Evolutionary conservation across 1,140 invertebrate species (phyloP).

Genomic region (Subanguina moxae): DNA sequence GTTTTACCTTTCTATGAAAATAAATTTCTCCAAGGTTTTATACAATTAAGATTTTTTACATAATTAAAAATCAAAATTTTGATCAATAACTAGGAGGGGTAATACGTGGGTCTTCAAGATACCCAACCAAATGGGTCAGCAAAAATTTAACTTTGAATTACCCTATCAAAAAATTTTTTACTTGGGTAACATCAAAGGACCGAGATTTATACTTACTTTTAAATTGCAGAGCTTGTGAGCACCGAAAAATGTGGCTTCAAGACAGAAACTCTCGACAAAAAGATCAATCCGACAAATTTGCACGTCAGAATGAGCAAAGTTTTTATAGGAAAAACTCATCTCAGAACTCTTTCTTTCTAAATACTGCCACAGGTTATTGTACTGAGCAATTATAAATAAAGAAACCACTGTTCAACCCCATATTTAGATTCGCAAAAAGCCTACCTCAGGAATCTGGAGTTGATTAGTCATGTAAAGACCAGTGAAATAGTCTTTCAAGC

Average conservation of each 20-base stretch:
- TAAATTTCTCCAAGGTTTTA: not conserved
- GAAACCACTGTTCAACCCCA: too few relatives aligned
- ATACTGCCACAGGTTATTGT: not conserved
- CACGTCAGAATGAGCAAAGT: slow-evolving; percentile 15
- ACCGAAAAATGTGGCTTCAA: slow-evolving; percentile 38
- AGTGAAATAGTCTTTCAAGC: not conserved
- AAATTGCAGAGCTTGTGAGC: slow-evolving; percentile 29
- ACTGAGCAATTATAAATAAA: too few relatives aligned
- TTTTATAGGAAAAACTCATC: not conserved
- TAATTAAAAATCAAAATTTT: not conserved
- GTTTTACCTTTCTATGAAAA: not conserved
- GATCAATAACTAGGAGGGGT: not conserved
- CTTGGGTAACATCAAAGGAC: too few relatives aligned
- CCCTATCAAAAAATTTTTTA: not conserved
- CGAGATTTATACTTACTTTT: too few relatives aligned
- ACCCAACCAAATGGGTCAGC: not conserved
- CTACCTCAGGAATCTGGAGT: slow-evolving; percentile 3
- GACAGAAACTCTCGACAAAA: slow-evolving; percentile 15
- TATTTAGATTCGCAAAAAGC: slow-evolving; percentile 13
- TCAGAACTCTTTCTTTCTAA: not conserved
- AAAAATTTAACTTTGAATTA: not conserved
- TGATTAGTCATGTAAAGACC: not conserved
- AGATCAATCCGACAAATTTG: slow-evolving; percentile 15
- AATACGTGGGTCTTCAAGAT: too few relatives aligned
- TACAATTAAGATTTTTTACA: not conserved